Base-by-base conservation (phyloP, 2,888 invertebrate species). In the Latheticus oryzae region DNA sequence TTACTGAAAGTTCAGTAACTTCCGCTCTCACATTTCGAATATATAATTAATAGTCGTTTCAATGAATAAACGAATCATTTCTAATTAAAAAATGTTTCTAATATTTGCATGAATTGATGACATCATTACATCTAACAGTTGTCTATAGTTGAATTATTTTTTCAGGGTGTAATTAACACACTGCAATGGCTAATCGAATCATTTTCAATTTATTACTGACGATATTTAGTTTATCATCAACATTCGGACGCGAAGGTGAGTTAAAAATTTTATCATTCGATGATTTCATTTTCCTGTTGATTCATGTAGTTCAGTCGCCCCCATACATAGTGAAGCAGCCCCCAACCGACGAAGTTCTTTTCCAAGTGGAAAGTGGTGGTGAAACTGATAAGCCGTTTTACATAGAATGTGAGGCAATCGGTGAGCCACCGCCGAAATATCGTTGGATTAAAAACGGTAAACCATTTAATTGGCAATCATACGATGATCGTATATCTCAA, bases 401-500 rank as follows among this genome's bases (percentile, higher is more conserved):
- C 73, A 92, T 99, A 66, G 95, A 96, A 79, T 99, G 98, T 78
- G 94, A 95, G 79, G 98, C 98, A 7, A 91, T 91, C 77, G 97
- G 96, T 68, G 93, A 95, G 79, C 98, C 98, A 5, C 88, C 89
- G 65, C 97, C 97, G 48, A 89, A 85, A 95, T 93, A 93, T 77
- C 85, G 86, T 72, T 98, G 98, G 98, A 86, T 92, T 63, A 97
- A 97, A 79, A 97, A 98, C 83, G 97, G 96, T 48, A 93, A 94
- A 72, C 83, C 87, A n/a, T 98, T 97, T 81, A 89, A 94, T 67
- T 97, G 94, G 86, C 90, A 92, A 75, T 90, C 93, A 16, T 95
- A 97, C 80, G 97, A 96, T 78, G 91, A 93, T 73, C 88, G 97
- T 67, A 95, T 98, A 78, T 91, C 93, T 1, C 94, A 95, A 74